These are phyloP conservation scores for Apamea crenata DNA, from an alignment of 2,888 invertebrate species.

Conservation along the genomic window DNA sequence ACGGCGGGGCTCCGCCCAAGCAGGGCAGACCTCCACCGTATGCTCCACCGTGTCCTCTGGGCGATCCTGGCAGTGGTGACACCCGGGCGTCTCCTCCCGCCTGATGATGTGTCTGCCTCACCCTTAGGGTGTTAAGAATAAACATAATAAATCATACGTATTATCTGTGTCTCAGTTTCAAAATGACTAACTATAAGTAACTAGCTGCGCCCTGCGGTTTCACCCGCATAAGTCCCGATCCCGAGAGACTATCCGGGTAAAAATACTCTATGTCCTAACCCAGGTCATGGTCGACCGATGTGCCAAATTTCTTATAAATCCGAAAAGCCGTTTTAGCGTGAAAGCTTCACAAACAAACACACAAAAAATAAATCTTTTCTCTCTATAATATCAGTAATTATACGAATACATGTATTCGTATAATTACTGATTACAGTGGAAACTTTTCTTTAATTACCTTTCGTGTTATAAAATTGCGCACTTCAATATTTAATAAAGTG, in stretches of 20 bases:
- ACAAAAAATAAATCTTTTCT: neutral
- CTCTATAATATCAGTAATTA: neutral
- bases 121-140: neutral
- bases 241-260: neutral
- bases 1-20: no score
- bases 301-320: neutral
- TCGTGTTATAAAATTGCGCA: conserved; percentile 10
- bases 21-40: no score
- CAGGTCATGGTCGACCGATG: neutral
- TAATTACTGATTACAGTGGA: neutral
- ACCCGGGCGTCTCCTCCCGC: no score
- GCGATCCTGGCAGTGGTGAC: no score
- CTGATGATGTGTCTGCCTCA: no score
- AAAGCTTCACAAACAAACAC: neutral
- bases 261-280: neutral
- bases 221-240: neutral
- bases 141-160: neutral
- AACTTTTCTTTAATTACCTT: neutral
- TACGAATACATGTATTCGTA: no score
- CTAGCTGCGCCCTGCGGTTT: neutral
- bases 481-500: conserved; percentile 24
- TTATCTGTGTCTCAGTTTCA: neutral
- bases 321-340: neutral
- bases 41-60: no score
- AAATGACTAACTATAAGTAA: neutral